Conservation (phyloP, 2,113 vertebrate genomes). For the Athene cunicularia region DNA sequence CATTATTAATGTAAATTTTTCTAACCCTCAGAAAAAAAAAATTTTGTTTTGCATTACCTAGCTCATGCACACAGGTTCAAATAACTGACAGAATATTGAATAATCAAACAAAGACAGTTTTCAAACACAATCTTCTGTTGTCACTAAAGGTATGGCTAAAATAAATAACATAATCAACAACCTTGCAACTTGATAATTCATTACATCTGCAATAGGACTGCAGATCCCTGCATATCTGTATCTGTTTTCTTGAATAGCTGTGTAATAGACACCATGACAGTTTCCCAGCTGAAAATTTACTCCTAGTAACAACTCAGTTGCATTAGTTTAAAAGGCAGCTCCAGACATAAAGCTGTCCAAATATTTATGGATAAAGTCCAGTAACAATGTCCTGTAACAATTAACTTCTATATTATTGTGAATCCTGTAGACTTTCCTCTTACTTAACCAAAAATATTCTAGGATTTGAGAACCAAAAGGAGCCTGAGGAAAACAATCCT, state of each 20-base stretch:
- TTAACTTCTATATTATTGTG: neutral
- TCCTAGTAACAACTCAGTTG: neutral
- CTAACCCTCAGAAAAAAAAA: neutral
- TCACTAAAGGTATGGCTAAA: neutral
- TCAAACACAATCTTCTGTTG: neutral
- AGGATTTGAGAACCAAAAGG: neutral
- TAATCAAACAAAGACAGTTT: neutral
- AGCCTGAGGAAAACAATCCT: neutral
- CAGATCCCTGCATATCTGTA: neutral
- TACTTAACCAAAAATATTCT: neutral
- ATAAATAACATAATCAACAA: neutral
- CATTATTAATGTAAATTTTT: neutral
- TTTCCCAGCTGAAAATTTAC: neutral
- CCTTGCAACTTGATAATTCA: neutral
- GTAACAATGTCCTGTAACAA: neutral
- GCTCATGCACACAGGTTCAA: neutral
- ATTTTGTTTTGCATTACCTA: neutral
- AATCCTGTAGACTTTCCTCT: neutral
- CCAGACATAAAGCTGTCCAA: neutral
- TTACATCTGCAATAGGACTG: neutral
- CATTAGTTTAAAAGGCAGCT: neutral
- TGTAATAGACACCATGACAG: neutral
- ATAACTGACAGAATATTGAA: neutral
- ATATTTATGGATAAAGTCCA: neutral
- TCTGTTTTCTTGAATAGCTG: neutral